Evolutionary conservation across 92 coral and sea anemone species (phyloP), one percentile per base, ranked within the genome.

Genomic region (Micromussa lordhowensis): DNA sequence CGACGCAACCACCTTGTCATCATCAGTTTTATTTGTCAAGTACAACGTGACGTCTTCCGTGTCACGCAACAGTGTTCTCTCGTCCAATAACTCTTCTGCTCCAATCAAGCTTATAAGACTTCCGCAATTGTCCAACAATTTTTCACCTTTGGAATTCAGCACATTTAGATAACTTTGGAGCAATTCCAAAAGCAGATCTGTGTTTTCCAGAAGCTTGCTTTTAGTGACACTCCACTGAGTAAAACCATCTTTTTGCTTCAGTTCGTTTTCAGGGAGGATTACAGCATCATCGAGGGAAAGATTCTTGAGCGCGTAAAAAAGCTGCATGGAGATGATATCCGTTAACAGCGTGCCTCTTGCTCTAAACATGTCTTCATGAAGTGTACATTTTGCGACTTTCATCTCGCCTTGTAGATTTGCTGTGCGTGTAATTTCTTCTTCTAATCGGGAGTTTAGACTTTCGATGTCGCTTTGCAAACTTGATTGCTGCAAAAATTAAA

Each of bases 261-360:
- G 0, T 24, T 72, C 79, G 51, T 24, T 72, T 55, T 51, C 87
- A 1, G 55, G 31, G 44, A 57, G 48, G n/a, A 24, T 3, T 48
- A 30, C 48, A 24, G 32, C 44, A 19, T 85, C 76, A 21, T 89
- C 86, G 21, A 87, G 86, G 8, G 96, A 88, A 51, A 89, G 26
- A 64, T 83, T 88, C 78, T 85, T 91, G 22, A 97, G 34, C 17
- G 97, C 90, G 84, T 96, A 94, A 86, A 91, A 97, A 5, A 97
- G 88, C 54, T 97, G 99, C 99, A 94, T 96, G 0, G 99, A 96
- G 63, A 96, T 82, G 26, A 97, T 80, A 35, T 97, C 99, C 35
- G 95, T 89, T 22, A 97, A 90, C 17, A 97, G 75, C 14, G 93
- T 88, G 79, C 91, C 84, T 71, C 92, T 93, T 32, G 97, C 88